Evolutionary conservation across 2,888 invertebrate genomes (phyloP).

Genomic region (Tanytarsus gracilentus): DNA sequence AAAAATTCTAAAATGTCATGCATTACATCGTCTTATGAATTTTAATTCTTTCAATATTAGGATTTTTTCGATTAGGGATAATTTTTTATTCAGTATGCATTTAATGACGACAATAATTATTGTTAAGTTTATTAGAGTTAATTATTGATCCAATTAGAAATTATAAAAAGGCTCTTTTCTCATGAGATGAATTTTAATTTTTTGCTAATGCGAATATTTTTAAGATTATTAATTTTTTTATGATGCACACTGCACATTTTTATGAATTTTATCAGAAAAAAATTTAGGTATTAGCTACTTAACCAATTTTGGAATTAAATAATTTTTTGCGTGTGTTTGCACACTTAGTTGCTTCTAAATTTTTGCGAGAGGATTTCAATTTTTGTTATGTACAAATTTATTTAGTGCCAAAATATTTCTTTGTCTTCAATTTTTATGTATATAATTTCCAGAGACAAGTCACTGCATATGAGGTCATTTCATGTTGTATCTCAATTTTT

Average conservation of each 20-base stretch:
- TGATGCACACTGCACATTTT: too few relatives aligned
- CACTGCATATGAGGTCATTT: constrained; percentile 27
- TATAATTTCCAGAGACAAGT: constrained; percentile 21
- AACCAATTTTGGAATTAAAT: background rate
- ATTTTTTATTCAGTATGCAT: background rate
- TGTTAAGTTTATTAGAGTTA: background rate
- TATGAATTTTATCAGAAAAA: too few relatives aligned
- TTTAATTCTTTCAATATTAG: background rate
- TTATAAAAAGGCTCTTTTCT: constrained; percentile 13
- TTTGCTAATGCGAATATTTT: background rate
- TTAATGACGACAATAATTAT: background rate
- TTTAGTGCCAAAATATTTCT: background rate
- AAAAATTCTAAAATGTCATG: background rate
- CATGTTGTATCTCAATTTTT: constrained; percentile 1
- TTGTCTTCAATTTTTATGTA: background rate
- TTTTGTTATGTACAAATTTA: background rate
- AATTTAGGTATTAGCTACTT: background rate
- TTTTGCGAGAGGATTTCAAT: constrained; percentile 11
- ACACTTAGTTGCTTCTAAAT: background rate
- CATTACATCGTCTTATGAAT: background rate
- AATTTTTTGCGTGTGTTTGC: background rate
- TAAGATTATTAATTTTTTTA: background rate
- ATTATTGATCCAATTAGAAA: constrained; percentile 22
- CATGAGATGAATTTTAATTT: background rate
- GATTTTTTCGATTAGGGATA: background rate